Evolutionary conservation across 2,888 invertebrate species (phyloP).

Genomic region (Apoda limacodes): DNA sequence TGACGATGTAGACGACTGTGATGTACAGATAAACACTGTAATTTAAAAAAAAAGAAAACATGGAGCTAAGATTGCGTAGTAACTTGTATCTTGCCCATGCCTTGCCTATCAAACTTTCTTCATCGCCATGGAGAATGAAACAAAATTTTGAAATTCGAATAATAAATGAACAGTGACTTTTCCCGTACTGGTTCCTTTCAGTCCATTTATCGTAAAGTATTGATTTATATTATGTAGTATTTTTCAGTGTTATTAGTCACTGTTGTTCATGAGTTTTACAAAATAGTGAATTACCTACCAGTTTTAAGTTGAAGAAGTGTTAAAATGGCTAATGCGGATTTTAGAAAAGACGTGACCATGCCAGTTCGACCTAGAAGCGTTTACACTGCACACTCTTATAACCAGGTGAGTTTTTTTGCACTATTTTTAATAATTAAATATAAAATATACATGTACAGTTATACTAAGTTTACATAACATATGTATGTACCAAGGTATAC

Average conservation of each 20-base stretch:
- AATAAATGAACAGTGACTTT: slow-evolving; percentile 45
- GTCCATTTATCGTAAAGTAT: slow-evolving; percentile 30
- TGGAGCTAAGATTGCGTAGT: too few species aligned
- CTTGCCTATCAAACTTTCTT: too few species aligned
- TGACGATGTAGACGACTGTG: too few species aligned
- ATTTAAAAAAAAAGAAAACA: too few species aligned
- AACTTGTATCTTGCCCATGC: too few species aligned
- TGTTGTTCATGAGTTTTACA: slow-evolving; percentile 57
- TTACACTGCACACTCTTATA: slow-evolving; percentile 75
- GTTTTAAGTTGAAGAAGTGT: slow-evolving; percentile 49
- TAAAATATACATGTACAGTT: too few species aligned
- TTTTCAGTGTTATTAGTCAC: slow-evolving; percentile 46
- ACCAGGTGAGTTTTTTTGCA: slow-evolving; percentile 39
- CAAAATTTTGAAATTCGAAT: slow-evolving; percentile 33
- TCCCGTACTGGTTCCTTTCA: slow-evolving; percentile 33
- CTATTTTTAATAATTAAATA: not conserved
- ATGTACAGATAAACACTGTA: too few species aligned
- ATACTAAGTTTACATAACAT: too few species aligned
- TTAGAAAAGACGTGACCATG: slow-evolving; percentile 57
- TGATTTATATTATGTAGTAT: slow-evolving; percentile 59
- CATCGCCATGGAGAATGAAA: not conserved
- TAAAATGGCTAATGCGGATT: slow-evolving; percentile 63
- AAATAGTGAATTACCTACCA: slow-evolving; percentile 48
- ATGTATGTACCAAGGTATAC: too few species aligned
- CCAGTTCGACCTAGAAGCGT: slow-evolving; percentile 75